phyloP scores from a whole-genome alignment of 2,888 invertebrate genomes.

The Andrena haemorrhoa region DNA sequence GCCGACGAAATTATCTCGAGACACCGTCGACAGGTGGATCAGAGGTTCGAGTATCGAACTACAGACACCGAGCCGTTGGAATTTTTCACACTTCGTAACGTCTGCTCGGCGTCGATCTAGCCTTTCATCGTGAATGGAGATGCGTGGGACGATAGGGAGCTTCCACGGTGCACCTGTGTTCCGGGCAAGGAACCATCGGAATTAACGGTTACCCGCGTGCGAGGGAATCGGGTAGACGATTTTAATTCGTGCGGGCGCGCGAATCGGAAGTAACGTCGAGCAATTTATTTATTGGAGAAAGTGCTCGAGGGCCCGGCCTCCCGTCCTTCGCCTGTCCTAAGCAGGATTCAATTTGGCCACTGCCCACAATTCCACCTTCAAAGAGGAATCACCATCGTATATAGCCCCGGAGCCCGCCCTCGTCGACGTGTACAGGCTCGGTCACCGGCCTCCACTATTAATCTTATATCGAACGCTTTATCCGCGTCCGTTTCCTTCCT shows the following conservation, averaged over 20 bases:
- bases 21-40: not conserved
- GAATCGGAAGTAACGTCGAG: conserved; percentile 65
- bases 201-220: too few relatives aligned
- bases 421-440: conserved; percentile 70
- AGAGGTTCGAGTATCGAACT: conserved; percentile 32
- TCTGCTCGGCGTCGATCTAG: not conserved
- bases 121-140: not conserved
- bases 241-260: conserved; percentile 61
- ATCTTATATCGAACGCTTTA: conserved; percentile 85
- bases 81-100: conserved; percentile 13
- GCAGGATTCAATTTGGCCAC: conserved; percentile 85
- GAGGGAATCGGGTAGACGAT: conserved; percentile 25
- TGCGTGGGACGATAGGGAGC: not conserved
- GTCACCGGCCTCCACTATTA: conserved; percentile 82
- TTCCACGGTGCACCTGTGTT: not conserved
- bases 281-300: conserved; percentile 82
- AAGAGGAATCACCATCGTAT: conserved; percentile 82
- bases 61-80: not conserved
- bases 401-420: conserved; percentile 70
- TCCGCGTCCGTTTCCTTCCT: conserved; percentile 74
- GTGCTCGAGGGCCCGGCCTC: conserved; percentile 71
- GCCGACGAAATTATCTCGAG: conserved; percentile 3
- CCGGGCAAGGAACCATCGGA: too few relatives aligned
- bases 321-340: conserved; percentile 80
- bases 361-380: conserved; percentile 83